Evolutionary conservation across 2,888 invertebrate species (phyloP), one percentile per base, ranked within the genome.

Genomic region (Melipona beecheii): DNA sequence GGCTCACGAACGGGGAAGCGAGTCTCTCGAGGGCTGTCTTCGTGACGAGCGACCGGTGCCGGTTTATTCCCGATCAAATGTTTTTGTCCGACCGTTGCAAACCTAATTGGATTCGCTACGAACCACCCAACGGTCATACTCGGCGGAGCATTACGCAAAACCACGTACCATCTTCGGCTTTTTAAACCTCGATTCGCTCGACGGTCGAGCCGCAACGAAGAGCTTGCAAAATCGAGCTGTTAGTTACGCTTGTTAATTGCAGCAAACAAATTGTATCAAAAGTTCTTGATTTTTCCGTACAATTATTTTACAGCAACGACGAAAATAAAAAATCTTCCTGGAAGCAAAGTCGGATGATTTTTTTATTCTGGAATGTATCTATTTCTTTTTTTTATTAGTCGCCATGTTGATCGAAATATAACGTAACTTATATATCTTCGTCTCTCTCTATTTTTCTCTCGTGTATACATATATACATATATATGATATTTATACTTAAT

Each of bases 21-120:
- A 85, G 79, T 69, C 78, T 69, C 78, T 70, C 75, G 78, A 84
- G 75, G 81, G 78, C 75, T 81, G 84, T 79, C 69, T 64, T 68
- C 69, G 24, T 31, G 52, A 49, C 36, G 66, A 72, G 81, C 76
- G 72, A 78, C 86, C 83, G 76, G 84, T 90, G 90, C 90, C 89
- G 90, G 90, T 91, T 89, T 91, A 91, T 91, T 91, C 90, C 88
- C 86, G 91, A 92, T 92, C 91, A 90, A 92, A 91, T 89, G 90
- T 92, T 92, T 92, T 92, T 92, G 90, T 89, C 71, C 75, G 72
- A 83, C 89, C 89, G 88, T 90, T 86, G 91, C 90, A 89, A 89
- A 90, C 89, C 89, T 91, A 91, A 92, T 92, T 92, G 91, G 91
- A 91, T 90, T 91, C 86, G 87, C 88, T 86, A 85, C 83, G 85